Evolutionary conservation across 2,888 invertebrate genomes (phyloP), one percentile per base, ranked within the genome.

Genomic region (Drosophila cognata): DNA sequence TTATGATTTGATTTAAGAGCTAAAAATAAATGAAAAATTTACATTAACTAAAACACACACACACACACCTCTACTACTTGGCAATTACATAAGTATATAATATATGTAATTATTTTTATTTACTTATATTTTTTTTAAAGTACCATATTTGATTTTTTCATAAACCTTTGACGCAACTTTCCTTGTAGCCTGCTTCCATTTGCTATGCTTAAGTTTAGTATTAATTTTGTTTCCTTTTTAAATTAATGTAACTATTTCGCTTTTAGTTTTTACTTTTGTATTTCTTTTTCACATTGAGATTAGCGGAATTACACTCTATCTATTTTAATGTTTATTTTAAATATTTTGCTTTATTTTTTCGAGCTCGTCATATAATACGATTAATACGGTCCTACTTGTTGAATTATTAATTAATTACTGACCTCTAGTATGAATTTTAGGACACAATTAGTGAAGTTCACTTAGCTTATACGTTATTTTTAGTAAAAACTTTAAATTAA

Each of bases 391-490:
- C 62, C 71, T 73, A 76, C 61, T 71, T 56, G 62, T 71, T 52
- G 50, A 62, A 16, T 25, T 25, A 25, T 43, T 61, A 43, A 28
- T 72, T 56, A 74, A 53, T 86, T 81, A 64, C 69, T 71, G 77
- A 79, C 82, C 75, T 75, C 79, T 81, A 88, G 80, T 85, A 60
- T 77, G 78, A 74, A 71, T 41, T 76, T 75, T 88, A 89, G 87
- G 90, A 88, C 74, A 89, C 88, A 88, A 83, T 79, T 74, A 80
- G 72, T 71, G 67, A 51, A 64, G 55, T 84, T 74, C 53, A 48
- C 73, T 85, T 84, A 88, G 82, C 75, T 69, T 74, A 56, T 79
- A 67, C 18, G 57, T 72, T 53, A 36, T 46, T 58, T 61, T 50
- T 33, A 58, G 66, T 79, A 80, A 66, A 79, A 76, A 65, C 57